Base-by-base conservation (phyloP, 2,113 vertebrate species). In the Excalfactoria chinensis region DNA sequence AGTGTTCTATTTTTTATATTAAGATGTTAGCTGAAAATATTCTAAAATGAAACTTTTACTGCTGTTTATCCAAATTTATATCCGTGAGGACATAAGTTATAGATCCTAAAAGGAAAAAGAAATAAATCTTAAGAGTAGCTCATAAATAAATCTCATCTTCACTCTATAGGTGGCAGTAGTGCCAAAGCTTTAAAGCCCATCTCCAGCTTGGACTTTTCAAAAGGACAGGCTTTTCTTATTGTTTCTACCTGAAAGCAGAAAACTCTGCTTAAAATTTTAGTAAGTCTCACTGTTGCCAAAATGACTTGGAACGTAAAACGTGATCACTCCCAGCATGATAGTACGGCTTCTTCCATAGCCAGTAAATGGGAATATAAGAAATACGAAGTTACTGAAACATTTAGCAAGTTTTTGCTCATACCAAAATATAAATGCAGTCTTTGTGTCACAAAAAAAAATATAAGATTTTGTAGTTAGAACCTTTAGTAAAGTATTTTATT, bases 121-220 rank as follows among this genome's bases (percentile, higher is more conserved):
- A 62, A 28, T 26, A 40, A 26, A 44, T 64, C 32, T 1, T 34
- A 35, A 1, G 0, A 1, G 0, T 30, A 23, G 7, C 12, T 60
- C 84, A 46, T 86, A 34, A 59, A 18, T 86, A 22, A 9, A 34
- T 90, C 11, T 82, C 64, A 14, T 17, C 30, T 60, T 81, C 43
- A 2, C 35, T 84, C 96, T 79, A 2, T 90, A 95, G 97, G 69
- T 95, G 95, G 96, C 96, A 93, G 95, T 88, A 93, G 76, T 41
- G 72, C 32, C 81, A 89, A 89, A 88, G 49, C 34, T 63, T 91
- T 93, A 43, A 83, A 64, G 20, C 51, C 59, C 66, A 11, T 63
- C 43, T 3, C 48, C 2, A 0, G 37, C 44, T 71, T 56, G 16
- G 43, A 17, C 41, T 53, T 76, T 58, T 51, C 58, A 41, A 35